Percentiles rank a stretch among this genome's conserved stretches.
These are phyloP conservation scores for Promerops cafer DNA, from an alignment of 2,113 vertebrate species.

Conservation along the genomic window DNA sequence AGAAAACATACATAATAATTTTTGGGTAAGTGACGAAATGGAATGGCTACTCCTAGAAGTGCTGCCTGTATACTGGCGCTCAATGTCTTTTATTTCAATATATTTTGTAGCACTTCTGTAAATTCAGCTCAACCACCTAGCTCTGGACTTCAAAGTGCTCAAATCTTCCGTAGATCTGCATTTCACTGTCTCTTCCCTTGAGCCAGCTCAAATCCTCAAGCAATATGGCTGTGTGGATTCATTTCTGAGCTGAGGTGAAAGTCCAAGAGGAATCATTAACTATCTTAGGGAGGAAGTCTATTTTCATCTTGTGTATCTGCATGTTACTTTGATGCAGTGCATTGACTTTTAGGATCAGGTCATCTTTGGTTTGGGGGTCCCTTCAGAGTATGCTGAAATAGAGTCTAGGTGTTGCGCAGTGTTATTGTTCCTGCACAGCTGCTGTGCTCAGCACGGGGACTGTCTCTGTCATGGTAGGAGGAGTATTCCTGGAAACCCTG, in stretches of 20 bases:
- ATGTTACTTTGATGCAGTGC: not conserved
- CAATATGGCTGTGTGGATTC: fast-evolving
- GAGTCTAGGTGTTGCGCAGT: too few species aligned
- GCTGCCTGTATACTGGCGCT: not conserved
- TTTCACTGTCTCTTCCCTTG: not conserved
- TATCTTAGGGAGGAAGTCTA: not conserved
- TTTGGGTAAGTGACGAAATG: not conserved
- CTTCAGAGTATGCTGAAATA: not conserved
- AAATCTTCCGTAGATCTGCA: not conserved
- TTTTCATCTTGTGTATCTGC: not conserved
- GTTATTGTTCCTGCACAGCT: not conserved
- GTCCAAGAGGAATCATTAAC: not conserved
- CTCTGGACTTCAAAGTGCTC: not conserved
- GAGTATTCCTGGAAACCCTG: not conserved
- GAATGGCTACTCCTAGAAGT: not conserved
- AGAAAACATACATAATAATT: not conserved
- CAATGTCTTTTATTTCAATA: not conserved
- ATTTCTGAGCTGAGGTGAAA: not conserved
- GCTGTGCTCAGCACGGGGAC: not conserved
- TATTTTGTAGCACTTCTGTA: not conserved
- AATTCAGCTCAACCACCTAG: not conserved
- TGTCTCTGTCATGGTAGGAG: not conserved
- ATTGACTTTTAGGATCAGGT: not conserved
- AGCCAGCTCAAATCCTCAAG: not conserved
- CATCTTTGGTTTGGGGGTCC: not conserved